Percentiles rank a stretch among this genome's conserved stretches.
phyloP scores from a whole-genome alignment of 2,797 vertebrate genomes.

The Anableps anableps region DNA sequence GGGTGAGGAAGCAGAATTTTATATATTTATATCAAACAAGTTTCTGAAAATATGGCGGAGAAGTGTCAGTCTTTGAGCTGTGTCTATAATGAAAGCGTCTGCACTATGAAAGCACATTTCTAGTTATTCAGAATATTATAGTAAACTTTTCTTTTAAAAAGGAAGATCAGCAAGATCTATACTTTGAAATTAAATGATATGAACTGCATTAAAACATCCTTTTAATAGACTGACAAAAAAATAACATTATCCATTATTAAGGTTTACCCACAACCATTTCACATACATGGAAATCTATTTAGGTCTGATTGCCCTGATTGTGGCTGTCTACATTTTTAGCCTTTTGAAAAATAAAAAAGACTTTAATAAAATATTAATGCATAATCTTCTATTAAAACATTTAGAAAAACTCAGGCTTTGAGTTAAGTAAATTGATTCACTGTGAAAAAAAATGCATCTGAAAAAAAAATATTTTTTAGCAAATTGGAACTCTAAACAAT shows the following conservation, averaged over 20 bases:
- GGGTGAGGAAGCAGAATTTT: constrained; percentile 27
- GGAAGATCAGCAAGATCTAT: too few relatives aligned
- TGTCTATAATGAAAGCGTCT: background rate
- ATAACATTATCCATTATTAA: too few relatives aligned
- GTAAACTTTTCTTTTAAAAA: background rate
- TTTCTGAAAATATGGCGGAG: background rate
- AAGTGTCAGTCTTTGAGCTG: constrained; percentile 16
- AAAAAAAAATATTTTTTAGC: background rate
- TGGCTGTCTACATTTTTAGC: background rate
- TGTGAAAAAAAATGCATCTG: background rate
- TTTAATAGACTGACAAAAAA: too few relatives aligned
- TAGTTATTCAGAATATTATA: background rate
- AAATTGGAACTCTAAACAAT: background rate
- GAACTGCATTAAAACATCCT: too few relatives aligned
- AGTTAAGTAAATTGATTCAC: background rate
- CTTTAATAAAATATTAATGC: background rate
- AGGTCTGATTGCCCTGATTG: background rate
- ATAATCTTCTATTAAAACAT: background rate
- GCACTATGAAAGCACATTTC: too few relatives aligned
- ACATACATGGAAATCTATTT: background rate
- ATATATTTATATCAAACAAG: constrained; percentile 9
- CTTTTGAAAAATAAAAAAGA: background rate
- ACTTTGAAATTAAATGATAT: too few relatives aligned
- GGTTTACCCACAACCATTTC: background rate
- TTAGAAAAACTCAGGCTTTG: background rate